Percentiles rank a stretch among this genome's conserved stretches.
phyloP scores from a whole-genome alignment of 30 jellyfish, hydroid and myxozoan species.

The Aurelia sp. region DNA sequence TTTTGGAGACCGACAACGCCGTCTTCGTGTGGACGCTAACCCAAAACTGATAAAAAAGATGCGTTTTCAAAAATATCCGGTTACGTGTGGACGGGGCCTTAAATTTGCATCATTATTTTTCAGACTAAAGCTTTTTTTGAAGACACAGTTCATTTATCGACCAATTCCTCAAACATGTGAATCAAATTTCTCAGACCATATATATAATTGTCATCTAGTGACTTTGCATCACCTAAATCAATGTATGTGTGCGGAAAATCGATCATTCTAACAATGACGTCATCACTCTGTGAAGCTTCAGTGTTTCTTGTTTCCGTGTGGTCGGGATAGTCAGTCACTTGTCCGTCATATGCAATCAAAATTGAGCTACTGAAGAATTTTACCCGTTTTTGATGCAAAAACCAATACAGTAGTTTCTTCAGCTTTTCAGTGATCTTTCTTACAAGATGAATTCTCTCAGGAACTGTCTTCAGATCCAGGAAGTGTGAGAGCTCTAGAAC shows the following conservation, averaged over 20 bases:
- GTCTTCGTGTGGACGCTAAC: too few species aligned
- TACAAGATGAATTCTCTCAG: conserved; percentile 33
- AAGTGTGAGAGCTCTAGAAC: conserved; percentile 9
- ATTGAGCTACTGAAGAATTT: conserved; percentile 65
- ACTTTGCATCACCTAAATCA: conserved; percentile 15
- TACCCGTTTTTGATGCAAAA: conserved; percentile 37
- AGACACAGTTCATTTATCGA: not conserved
- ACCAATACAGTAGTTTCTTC: conserved; percentile 26
- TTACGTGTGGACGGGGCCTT: too few species aligned
- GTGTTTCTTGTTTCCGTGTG: not conserved
- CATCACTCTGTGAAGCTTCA: not conserved
- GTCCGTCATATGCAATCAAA: conserved; percentile 54
- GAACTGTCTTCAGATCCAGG: conserved; percentile 49
- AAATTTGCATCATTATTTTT: too few species aligned
- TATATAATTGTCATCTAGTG: conserved; percentile 39
- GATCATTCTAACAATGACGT: conserved; percentile 52
- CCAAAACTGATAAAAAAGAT: too few species aligned
- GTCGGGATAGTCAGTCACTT: not conserved
- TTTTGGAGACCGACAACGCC: too few species aligned
- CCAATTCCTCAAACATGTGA: conserved; percentile 28
- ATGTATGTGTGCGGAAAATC: conserved; percentile 69
- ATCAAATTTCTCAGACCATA: conserved; percentile 50
- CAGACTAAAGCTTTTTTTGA: too few species aligned
- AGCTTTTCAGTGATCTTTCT: conserved; percentile 23
- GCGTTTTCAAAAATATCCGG: too few species aligned